phyloP scores from a whole-genome alignment of 2,113 vertebrate species.

The Eudorcas thomsonii region DNA sequence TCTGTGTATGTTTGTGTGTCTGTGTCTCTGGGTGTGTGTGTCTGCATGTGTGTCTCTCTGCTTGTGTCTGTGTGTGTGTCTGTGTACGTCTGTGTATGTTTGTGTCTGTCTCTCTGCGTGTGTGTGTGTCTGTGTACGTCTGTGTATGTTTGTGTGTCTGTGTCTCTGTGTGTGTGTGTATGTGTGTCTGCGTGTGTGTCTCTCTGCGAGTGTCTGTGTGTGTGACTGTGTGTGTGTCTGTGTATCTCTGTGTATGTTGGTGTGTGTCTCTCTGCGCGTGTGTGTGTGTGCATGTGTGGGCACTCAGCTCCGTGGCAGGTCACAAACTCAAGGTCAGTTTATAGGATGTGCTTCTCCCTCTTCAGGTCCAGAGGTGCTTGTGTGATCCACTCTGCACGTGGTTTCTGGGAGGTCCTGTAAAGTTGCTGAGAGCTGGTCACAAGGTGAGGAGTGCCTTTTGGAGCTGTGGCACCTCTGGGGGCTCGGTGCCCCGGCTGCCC shows the following conservation, averaged over 20 bases:
- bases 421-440: rapidly evolving
- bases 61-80: background rate
- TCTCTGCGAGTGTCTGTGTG: background rate
- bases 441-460: background rate
- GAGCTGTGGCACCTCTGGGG: background rate
- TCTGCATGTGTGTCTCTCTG: background rate
- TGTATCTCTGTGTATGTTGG: rapidly evolving
- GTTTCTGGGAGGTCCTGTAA: background rate
- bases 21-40: background rate
- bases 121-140: too few relatives aligned
- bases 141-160: background rate
- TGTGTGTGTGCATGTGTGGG: rapidly evolving
- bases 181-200: too few relatives aligned
- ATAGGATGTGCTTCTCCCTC: background rate
- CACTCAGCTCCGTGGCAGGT: background rate
- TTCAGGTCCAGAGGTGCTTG: background rate
- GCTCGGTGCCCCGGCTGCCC: rapidly evolving
- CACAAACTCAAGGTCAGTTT: background rate
- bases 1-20: rapidly evolving
- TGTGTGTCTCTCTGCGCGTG: background rate
- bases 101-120: too few relatives aligned
- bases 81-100: rapidly evolving
- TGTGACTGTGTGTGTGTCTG: background rate
- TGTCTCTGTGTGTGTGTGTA: background rate
- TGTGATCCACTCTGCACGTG: rapidly evolving